Percentiles rank a stretch among this genome's conserved stretches.
phyloP scores from a whole-genome alignment of 35 echinoderm and acorn worm species.

The Holothuria glaberrima region DNA sequence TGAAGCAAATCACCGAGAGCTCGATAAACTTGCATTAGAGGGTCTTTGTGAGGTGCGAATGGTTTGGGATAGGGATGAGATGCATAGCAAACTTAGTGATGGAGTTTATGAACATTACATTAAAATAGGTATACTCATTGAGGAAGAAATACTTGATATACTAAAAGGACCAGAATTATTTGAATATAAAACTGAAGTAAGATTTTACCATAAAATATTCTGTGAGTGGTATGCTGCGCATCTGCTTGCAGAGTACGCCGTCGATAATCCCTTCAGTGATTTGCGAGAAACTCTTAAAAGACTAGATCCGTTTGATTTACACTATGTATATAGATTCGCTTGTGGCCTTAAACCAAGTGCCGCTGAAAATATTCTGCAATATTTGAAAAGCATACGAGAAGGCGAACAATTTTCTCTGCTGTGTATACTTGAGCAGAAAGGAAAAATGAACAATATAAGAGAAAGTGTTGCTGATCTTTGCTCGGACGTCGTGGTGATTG shows the following conservation, averaged over 20 bases:
- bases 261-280: no score
- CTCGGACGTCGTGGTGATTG: neutral
- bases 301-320: neutral
- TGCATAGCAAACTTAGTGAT: neutral
- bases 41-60: neutral
- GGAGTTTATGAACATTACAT: neutral
- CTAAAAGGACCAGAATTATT: no score
- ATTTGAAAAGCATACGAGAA: neutral
- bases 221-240: no score
- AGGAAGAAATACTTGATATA: neutral
- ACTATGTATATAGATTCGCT: slow-evolving; percentile 11
- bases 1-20: neutral
- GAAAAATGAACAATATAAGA: neutral
- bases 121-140: neutral
- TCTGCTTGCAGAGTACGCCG: no score
- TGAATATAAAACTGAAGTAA: no score
- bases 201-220: no score
- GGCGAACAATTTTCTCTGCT: neutral
- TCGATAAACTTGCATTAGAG: neutral
- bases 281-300: no score
- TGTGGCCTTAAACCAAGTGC: slow-evolving; percentile 6
- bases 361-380: neutral
- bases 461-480: neutral
- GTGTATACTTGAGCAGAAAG: neutral
- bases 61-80: neutral